Evolutionary conservation across 2,888 invertebrate species (phyloP), one percentile per base, ranked within the genome.

Genomic region (Nemotelus nigrinus): DNA sequence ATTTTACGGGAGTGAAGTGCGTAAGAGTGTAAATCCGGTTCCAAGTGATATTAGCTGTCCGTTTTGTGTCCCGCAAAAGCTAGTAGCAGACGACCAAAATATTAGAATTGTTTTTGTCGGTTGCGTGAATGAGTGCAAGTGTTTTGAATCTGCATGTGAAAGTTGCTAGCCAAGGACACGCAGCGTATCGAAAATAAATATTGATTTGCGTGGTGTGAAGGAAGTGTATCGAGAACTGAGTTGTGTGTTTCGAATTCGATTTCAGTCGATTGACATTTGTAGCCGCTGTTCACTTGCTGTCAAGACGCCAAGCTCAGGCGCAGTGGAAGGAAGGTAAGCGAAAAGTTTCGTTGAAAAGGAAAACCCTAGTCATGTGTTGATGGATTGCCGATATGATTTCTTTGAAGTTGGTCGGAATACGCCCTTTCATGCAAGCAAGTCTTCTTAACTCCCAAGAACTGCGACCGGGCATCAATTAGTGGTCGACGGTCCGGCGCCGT

Each of bases 1-100:
- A 68, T 68, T 65, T 65, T 44, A 45, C 65, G 45, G 7, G 47
- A 45, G 65, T 65, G n/a, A 43, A 44, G 44, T 43, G 64, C 64
- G 65, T 45, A n/a, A 41, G 43, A 43, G 45, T n/a, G 65, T 48
- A 7, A 6, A 68, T 25, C 41, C 5, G 39, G 6, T 39, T 10
- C 41, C 63, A 60, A 60, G 60, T 39, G 50, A 25, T 25, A 25
- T 25, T 25, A 1, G 58, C 2, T 53, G 53, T 53, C 25, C 25
- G 25, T 25, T 25, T 7, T 53, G 53, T 58, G 58, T n/a, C 25
- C 25, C 25, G 25, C 25, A 25, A 25, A 25, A 25, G 25, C 25
- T 25, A 25, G 25, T 25, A 25, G 25, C 25, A 25, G 25, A 25
- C 25, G 25, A 1, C 25, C 25, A 25, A 25, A 25, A 25, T 25